Conservation (phyloP, 2,113 vertebrate genomes). For the Herpailurus yagouaroundi region DNA sequence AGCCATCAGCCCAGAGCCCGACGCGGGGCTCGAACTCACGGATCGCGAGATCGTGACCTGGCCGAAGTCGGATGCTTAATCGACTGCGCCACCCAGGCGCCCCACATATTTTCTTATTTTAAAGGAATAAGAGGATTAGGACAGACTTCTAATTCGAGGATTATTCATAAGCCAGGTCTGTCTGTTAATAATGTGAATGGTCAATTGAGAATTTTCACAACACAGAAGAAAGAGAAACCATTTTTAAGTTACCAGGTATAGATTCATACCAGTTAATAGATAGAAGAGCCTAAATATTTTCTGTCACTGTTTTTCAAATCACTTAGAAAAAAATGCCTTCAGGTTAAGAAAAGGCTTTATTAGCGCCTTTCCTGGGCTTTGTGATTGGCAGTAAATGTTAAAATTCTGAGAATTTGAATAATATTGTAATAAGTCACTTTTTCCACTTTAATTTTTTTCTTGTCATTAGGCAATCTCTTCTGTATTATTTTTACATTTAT, state of each 20-base stretch:
- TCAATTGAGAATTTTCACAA: slow-evolving; percentile 26
- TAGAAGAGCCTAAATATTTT: slow-evolving; percentile 17
- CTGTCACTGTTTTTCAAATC: slow-evolving; percentile 22
- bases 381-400: not conserved
- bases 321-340: slow-evolving; percentile 4
- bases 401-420: slow-evolving; percentile 17
- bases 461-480: not conserved
- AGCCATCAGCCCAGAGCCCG: no score
- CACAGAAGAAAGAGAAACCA: not conserved
- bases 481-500: slow-evolving; percentile 41
- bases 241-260: slow-evolving; percentile 37
- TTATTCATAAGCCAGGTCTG: not conserved
- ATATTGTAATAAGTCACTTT: not conserved
- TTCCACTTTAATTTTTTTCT: slow-evolving; percentile 32
- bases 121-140: slow-evolving; percentile 45
- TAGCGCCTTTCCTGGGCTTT: not conserved
- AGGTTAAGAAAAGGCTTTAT: not conserved
- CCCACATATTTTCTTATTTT: slow-evolving; percentile 43
- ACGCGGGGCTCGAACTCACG: no score
- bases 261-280: slow-evolving; percentile 37
- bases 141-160: not conserved
- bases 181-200: not conserved
- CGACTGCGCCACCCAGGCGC: no score
- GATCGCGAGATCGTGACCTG: no score
- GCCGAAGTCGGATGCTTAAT: no score